These are phyloP conservation scores for Grammomys dolichurus DNA, from an alignment of 2,113 vertebrate species.

Conservation along the genomic window DNA sequence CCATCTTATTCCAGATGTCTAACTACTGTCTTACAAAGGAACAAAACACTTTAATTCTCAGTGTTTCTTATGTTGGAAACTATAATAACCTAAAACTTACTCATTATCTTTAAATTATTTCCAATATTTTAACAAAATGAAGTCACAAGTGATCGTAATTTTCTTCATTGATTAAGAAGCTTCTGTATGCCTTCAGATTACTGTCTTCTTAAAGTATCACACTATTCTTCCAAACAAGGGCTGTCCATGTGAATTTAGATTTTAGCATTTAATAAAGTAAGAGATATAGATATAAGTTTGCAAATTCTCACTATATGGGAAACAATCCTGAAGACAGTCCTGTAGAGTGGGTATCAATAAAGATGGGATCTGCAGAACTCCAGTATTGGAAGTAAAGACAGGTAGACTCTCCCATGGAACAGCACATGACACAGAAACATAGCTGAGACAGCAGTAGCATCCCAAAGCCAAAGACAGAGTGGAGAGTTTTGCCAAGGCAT, in stretches of 20 bases:
- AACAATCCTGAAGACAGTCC: not conserved
- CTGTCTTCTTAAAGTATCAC: not conserved
- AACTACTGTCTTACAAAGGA: constrained; percentile 21
- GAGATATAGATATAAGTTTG: not conserved
- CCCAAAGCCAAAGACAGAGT: not conserved
- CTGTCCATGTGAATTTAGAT: not conserved
- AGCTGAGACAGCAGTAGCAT: not conserved
- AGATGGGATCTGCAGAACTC: not conserved
- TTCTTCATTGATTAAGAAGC: constrained; percentile 8
- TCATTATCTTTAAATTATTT: not conserved
- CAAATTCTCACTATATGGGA: not conserved
- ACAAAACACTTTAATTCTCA: constrained; percentile 29
- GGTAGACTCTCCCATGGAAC: not conserved
- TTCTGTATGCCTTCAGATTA: not conserved
- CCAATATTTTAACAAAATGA: constrained; percentile 46
- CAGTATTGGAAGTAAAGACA: not conserved
- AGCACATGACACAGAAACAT: not conserved
- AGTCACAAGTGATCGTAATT: not conserved
- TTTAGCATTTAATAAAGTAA: constrained; percentile 34
- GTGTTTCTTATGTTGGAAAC: constrained; percentile 21
- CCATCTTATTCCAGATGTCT: not conserved
- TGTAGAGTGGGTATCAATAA: not conserved
- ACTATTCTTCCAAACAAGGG: not conserved
- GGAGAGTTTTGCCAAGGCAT: not conserved
- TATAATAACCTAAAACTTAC: not conserved